These are phyloP conservation scores for Nylanderia fulva DNA, from an alignment of 1,140 invertebrate genomes.

Conservation along the genomic window DNA sequence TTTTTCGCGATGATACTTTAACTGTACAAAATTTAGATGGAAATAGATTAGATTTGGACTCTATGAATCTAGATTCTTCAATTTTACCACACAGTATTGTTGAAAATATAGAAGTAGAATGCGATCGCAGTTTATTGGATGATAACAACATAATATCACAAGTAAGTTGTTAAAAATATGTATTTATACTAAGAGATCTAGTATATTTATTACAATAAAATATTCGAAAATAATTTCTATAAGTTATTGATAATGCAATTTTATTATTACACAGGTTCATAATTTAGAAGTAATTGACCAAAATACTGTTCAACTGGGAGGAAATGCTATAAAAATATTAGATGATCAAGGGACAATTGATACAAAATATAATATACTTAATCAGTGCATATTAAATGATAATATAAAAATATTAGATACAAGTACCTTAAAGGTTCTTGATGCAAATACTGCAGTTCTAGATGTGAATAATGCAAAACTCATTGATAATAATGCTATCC, in stretches of 20 bases:
- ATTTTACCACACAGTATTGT: conserved; percentile 77
- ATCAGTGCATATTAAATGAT: conserved; percentile 78
- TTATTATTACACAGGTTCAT: conserved; percentile 73
- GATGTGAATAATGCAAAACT: conserved; percentile 80
- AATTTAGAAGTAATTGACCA: conserved; percentile 81
- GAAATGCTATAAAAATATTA: conserved; percentile 77
- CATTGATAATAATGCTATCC: conserved; percentile 71
- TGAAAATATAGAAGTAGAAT: conserved; percentile 79
- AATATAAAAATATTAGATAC: conserved; percentile 79
- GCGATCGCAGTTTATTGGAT: conserved; percentile 76
- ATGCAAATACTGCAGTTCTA: conserved; percentile 77
- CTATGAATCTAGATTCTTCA: conserved; percentile 80
- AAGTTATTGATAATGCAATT: background rate
- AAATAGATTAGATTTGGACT: conserved; percentile 79
- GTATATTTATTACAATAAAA: background rate
- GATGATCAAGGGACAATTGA: conserved; percentile 75
- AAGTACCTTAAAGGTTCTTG: conserved; percentile 78
- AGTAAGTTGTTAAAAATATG: conserved; percentile 62
- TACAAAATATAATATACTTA: conserved; percentile 75
- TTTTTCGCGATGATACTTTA: conserved; percentile 82
- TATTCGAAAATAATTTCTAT: background rate
- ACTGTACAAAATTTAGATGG: conserved; percentile 79
- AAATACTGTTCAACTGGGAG: conserved; percentile 73
- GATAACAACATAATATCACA: conserved; percentile 80
- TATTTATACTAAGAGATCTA: background rate